A percentile compares a stretch with the other conserved stretches of the same genome.
These are phyloP conservation scores for Eubucco bourcierii DNA, from an alignment of 2,113 vertebrate genomes.

Conservation along the genomic window DNA sequence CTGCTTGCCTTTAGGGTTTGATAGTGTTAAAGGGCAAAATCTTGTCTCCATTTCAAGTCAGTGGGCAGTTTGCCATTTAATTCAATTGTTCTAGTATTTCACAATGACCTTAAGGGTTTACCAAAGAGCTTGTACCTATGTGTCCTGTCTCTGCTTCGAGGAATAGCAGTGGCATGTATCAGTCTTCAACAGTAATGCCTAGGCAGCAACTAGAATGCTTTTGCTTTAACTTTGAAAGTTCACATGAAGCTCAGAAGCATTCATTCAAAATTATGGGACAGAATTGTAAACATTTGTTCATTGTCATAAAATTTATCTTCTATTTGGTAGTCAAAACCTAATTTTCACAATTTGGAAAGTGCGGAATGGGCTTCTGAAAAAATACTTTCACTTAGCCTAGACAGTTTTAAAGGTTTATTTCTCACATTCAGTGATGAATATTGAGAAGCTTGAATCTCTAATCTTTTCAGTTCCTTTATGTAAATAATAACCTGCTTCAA, in stretches of 20 bases:
- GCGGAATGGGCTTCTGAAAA: not conserved
- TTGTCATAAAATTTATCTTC: not conserved
- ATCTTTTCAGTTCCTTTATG: not conserved
- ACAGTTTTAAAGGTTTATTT: not conserved
- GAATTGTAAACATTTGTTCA: not conserved
- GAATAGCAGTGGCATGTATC: not conserved
- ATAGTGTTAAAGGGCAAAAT: slow-evolving; percentile 52
- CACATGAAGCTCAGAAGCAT: not conserved
- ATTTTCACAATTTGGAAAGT: not conserved
- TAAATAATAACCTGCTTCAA: not conserved
- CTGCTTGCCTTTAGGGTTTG: slow-evolving; percentile 35
- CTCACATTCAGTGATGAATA: not conserved
- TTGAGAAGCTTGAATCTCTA: not conserved
- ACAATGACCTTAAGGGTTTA: slow-evolving; percentile 8
- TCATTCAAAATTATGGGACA: not conserved
- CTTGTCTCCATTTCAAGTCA: slow-evolving; percentile 32
- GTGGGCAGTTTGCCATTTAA: slow-evolving; percentile 42
- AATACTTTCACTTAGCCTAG: not conserved
- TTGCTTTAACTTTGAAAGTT: not conserved
- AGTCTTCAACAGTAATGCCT: not conserved
- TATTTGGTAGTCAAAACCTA: not conserved
- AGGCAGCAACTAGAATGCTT: not conserved
- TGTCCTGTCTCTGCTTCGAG: not conserved
- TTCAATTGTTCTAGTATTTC: slow-evolving; percentile 60
- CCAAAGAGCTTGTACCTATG: not conserved